Evolutionary conservation across 2,888 invertebrate genomes (phyloP).

Genomic region (Vesta saturnalis): DNA sequence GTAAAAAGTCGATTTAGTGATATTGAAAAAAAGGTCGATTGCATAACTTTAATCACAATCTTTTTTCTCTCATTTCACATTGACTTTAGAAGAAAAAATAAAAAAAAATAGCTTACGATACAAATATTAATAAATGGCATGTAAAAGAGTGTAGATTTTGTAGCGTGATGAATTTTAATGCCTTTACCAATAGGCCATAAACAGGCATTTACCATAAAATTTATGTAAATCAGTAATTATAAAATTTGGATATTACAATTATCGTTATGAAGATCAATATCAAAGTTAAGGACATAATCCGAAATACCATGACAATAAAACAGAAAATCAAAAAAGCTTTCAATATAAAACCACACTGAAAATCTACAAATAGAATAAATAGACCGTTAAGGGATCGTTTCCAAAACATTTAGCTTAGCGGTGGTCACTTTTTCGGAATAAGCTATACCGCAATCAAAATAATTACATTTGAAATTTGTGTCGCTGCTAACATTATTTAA

Average conservation of each 20-base stretch:
- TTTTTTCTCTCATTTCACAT: background rate
- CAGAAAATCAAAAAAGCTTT: background rate
- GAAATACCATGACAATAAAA: background rate
- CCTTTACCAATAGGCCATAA: background rate
- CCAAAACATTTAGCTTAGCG: constrained; percentile 18
- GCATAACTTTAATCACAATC: too few species aligned
- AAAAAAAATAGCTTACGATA: background rate
- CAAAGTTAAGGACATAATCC: background rate
- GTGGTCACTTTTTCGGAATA: background rate
- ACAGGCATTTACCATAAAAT: background rate
- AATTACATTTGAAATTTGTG: background rate
- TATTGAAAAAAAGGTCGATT: too few species aligned
- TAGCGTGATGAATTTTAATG: constrained; percentile 1
- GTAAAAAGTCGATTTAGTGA: too few species aligned
- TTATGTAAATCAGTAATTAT: background rate
- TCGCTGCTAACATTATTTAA: too few species aligned
- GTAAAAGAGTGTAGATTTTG: background rate
- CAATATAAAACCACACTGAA: constrained; percentile 7
- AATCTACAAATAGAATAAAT: constrained; percentile 13
- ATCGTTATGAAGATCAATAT: too few species aligned
- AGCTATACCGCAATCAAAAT: constrained; percentile 7
- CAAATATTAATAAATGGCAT: background rate
- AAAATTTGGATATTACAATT: background rate
- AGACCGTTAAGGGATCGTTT: constrained; percentile 24
- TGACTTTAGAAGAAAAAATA: background rate